Percentiles rank a stretch among this genome's conserved stretches.
Evolutionary conservation across 2,888 invertebrate genomes (phyloP).

Genomic region (Acrobasis suavella): DNA sequence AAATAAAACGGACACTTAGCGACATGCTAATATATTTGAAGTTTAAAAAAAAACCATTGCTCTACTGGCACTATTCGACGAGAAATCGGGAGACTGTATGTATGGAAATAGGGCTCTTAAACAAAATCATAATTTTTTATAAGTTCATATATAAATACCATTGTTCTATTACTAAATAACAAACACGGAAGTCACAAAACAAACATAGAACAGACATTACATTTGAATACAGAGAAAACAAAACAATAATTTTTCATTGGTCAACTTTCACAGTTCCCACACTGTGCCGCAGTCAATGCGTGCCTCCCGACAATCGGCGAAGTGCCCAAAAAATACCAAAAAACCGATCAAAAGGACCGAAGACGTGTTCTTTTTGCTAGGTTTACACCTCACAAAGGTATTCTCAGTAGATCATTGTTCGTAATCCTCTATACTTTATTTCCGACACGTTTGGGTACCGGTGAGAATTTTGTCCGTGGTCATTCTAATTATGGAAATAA

Average conservation of each 20-base stretch:
- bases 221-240: slow-evolving; percentile 12
- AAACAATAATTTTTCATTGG: slow-evolving; percentile 1
- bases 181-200: neutral
- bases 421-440: slow-evolving; percentile 22
- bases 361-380: slow-evolving; percentile 30
- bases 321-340: slow-evolving; percentile 24
- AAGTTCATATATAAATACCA: neutral
- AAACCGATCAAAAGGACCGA: slow-evolving; percentile 28
- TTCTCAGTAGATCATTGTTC: slow-evolving; percentile 23
- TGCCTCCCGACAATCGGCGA: slow-evolving; percentile 35
- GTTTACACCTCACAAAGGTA: slow-evolving; percentile 25
- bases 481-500: slow-evolving; percentile 5
- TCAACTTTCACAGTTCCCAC: slow-evolving; percentile 21
- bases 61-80: no score
- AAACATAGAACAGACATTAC: neutral
- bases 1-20: no score
- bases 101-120: no score
- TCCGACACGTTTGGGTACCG: slow-evolving; percentile 23
- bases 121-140: no score
- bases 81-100: no score
- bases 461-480: slow-evolving; percentile 12
- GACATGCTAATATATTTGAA: no score
- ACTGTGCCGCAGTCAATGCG: slow-evolving; percentile 28
- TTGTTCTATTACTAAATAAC: neutral
- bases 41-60: no score